Base-by-base conservation (phyloP, 2,113 vertebrate genomes). In the Eurypyga helias region DNA sequence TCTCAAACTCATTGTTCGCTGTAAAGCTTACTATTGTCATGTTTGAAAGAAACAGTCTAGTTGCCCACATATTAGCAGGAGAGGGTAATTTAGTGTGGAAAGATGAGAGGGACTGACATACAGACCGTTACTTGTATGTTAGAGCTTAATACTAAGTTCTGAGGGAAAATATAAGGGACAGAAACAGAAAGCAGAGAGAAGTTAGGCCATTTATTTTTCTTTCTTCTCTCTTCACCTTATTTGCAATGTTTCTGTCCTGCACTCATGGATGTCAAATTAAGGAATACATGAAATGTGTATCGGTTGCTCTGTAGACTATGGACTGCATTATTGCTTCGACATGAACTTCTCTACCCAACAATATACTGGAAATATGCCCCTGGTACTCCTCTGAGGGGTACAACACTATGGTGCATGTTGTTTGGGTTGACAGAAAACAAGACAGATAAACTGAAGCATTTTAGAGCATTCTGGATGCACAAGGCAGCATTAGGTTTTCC, bases 221-320 rank as follows among this genome's bases (percentile, higher is more conserved):
- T 19, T 29, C 18, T 64, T 86, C 29, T 36, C 29, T 41, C 18
- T 90, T 60, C 48, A 89, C 79, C 60, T 96, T 66, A 80, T 57
- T 81, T 89, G 64, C 51, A 83, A 64, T 65, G 76, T 82, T 88
- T 93, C 77, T 87, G 61, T 80, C 65, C 90, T 77, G 38, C 38
- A 34, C 51, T 82, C 38, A 70, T 7, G 36, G 73, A 90, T 89
- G 69, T 51, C 81, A 92, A 77, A 95, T 87, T 86, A 90, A 96
- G 77, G 93, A 92, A 89, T 62, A 67, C 13, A 66, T 58, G 69
- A 96, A 93, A 93, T 61, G 62, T 77, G 83, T 18, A 71, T 81
- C 70, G 69, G 71, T 86, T 83, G 75, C 75, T 77, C 66, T 95
- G 62, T 83, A 82, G 93, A 88, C 78, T 94, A 77, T 36, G 79